Evolutionary conservation across 2,113 vertebrate genomes (phyloP).

Genomic region (Sylvietta virens): DNA sequence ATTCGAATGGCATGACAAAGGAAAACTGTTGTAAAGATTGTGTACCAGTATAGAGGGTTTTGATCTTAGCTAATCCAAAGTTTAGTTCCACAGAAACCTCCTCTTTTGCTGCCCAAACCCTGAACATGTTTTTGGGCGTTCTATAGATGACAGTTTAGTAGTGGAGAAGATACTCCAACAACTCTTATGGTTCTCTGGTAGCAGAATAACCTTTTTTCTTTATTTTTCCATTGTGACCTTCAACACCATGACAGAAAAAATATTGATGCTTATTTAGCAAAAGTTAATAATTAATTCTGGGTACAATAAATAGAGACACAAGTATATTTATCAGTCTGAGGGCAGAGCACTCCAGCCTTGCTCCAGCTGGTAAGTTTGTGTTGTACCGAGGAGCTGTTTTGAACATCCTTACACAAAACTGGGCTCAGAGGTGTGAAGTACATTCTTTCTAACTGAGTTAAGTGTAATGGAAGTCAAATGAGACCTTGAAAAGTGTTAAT

Average conservation of each 20-base stretch:
- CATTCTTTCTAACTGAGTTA: background rate
- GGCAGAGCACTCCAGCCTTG: background rate
- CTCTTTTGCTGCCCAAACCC: background rate
- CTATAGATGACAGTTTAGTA: background rate
- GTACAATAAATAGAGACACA: background rate
- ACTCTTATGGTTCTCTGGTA: background rate
- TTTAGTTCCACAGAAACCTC: background rate
- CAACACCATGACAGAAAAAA: background rate
- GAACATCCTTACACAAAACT: background rate
- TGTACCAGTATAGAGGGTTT: background rate
- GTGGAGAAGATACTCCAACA: background rate
- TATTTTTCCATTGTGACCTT: background rate
- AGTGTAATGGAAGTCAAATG: background rate
- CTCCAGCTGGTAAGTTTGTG: background rate
- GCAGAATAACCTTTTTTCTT: background rate
- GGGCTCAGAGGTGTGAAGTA: background rate
- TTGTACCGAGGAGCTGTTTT: background rate
- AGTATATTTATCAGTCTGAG: background rate
- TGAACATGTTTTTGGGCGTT: background rate
- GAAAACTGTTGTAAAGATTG: background rate
- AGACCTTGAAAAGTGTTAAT: background rate
- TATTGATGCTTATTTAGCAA: background rate
- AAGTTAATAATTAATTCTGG: slow-evolving; percentile 7
- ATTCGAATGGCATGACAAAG: background rate
- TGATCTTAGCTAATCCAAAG: background rate